Base-by-base conservation (phyloP, 2,113 vertebrate genomes). In the Choloepus hoffmanni region DNA sequence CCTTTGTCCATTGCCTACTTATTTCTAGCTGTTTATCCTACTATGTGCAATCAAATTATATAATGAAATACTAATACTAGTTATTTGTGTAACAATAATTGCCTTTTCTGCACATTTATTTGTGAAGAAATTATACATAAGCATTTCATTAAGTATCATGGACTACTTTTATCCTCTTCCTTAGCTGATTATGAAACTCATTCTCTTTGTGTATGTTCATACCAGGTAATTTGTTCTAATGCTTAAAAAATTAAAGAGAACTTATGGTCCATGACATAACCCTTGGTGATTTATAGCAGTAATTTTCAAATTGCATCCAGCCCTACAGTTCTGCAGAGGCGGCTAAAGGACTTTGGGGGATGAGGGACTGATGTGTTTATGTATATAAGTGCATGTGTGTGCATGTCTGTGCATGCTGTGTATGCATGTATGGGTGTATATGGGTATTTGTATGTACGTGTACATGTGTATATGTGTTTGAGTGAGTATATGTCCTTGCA, bases 231-330 rank as follows among this genome's bases (percentile, higher is more conserved):
- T 90, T 88, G 0, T 30, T 83, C n/a, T 8, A 45, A 43, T 77
- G 43, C 28, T 77, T 76, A 82, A 90, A 93, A 79, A 85, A 30
- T 77, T 68, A 82, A 76, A 72, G 26, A 81, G 36, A 36, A 68
- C 15, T 58, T n/a, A 67, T 78, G 33, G 68, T 95, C 72, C 15
- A 78, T 86, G 24, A 60, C 15, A 76, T 70, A 89, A 77, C 63
- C 5, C 4, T 92, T 78, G 53, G 67, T 94, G 43, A 36, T 83
- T 97, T 72, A 8, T 0, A 90, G 13, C 28, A 78, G 45, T 60
- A 86, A 78, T 43, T 93, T 65, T 68, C 28, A 78, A 78, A 53
- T 1, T 67, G 18, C 28, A 50, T 60, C 19, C 11, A 76, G 19
- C 89, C 7, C 40, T 65, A 28, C 30, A 58, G 12, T 72, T 86